Conservation (phyloP, 2,888 invertebrate genomes). For the Apotomis capreana region DNA sequence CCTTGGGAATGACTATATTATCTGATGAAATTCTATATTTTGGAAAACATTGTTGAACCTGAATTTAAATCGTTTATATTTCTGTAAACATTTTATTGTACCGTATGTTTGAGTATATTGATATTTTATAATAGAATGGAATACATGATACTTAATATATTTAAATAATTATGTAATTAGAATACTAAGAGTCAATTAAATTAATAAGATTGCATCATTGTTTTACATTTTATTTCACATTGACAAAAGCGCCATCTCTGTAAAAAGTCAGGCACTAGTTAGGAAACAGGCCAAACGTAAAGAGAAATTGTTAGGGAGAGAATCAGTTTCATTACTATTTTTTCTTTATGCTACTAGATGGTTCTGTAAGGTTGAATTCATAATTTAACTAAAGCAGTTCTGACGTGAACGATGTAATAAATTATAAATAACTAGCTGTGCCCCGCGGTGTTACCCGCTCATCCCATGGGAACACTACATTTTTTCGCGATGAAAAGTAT, state of each 20-base stretch:
- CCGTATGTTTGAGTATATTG: not conserved
- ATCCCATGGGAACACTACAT: too few relatives aligned
- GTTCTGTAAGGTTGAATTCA: too few relatives aligned
- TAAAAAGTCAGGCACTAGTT: not conserved
- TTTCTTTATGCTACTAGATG: too few relatives aligned
- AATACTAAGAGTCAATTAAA: conserved; percentile 16
- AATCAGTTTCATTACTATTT: not conserved
- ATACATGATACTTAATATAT: not conserved
- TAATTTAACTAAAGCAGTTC: too few relatives aligned
- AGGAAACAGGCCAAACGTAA: not conserved
- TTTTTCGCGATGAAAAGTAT: too few relatives aligned
- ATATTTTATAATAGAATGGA: not conserved
- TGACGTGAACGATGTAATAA: too few relatives aligned
- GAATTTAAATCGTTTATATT: conserved; percentile 72
- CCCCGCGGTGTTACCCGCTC: too few relatives aligned
- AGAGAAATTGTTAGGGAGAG: not conserved
- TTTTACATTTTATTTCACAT: not conserved
- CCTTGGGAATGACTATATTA: conserved; percentile 82
- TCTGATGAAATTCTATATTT: conserved; percentile 71
- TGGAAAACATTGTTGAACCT: conserved; percentile 70
- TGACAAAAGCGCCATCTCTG: conserved; percentile 1
- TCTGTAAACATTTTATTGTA: conserved; percentile 50
- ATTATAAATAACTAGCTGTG: too few relatives aligned
- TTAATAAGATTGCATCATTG: not conserved
- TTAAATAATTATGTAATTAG: not conserved